Percentiles rank a stretch among this genome's conserved stretches.
Conservation (phyloP, 2,888 invertebrate species). For the Ypsolopha sequella region DNA sequence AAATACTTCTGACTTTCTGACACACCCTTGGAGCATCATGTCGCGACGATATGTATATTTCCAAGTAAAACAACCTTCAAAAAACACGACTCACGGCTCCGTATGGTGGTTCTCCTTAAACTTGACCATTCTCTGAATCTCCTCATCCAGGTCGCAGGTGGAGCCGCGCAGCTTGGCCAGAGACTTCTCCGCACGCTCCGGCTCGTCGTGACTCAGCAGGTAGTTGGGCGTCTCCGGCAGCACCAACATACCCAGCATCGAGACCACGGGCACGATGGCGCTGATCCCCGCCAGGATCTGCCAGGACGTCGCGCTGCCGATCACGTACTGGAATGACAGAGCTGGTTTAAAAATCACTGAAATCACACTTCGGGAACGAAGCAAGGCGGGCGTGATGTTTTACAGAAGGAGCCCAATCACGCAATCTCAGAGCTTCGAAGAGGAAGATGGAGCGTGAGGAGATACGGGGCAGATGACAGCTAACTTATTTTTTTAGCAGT, state of each 20-base stretch:
- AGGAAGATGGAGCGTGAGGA: too few species aligned
- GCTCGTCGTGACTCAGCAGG: slow-evolving; percentile 71
- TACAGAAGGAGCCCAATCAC: too few species aligned
- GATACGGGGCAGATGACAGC: too few species aligned
- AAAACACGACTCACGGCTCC: slow-evolving; percentile 48
- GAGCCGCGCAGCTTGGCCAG: slow-evolving; percentile 72
- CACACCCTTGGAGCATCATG: background rate
- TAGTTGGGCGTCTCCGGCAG: slow-evolving; percentile 82
- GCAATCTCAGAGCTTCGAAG: too few species aligned
- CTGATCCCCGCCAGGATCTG: slow-evolving; percentile 74
- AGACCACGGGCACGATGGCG: slow-evolving; percentile 70
- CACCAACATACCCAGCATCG: slow-evolving; percentile 71
- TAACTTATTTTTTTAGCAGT: too few species aligned
- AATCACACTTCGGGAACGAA: too few species aligned
- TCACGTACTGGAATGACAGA: slow-evolving; percentile 56
- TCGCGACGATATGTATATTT: background rate
- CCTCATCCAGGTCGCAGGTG: slow-evolving; percentile 72
- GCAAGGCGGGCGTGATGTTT: too few species aligned
- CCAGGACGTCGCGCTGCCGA: slow-evolving; percentile 75
- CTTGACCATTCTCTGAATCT: slow-evolving; percentile 70
- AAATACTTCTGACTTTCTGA: too few species aligned
- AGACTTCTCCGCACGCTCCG: slow-evolving; percentile 71
- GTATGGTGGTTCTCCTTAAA: slow-evolving; percentile 75
- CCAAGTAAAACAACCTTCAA: background rate
- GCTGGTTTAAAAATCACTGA: too few species aligned